These are phyloP conservation scores for Tragelaphus oryx DNA, from an alignment of 2,797 vertebrate species.

Conservation along the genomic window DNA sequence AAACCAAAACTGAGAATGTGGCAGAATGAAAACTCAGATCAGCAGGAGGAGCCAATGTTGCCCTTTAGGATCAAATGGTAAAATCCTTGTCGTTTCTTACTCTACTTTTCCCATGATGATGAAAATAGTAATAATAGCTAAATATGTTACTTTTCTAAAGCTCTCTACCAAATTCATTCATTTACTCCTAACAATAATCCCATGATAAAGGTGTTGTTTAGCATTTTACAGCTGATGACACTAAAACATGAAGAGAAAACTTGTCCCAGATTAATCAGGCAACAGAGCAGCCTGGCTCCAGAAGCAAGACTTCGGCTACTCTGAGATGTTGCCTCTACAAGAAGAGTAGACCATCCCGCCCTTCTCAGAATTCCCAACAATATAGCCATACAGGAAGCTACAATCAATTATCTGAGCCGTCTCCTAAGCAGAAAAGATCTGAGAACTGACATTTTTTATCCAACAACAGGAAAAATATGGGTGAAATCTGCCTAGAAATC, in stretches of 20 bases:
- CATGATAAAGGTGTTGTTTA: background rate
- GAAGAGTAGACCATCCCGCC: background rate
- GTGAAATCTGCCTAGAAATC: conserved; percentile 8
- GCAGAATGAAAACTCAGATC: background rate
- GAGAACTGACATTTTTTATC: background rate
- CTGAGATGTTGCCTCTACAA: background rate
- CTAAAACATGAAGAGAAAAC: background rate
- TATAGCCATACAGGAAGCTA: background rate
- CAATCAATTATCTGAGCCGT: background rate
- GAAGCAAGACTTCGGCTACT: background rate
- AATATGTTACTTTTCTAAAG: background rate
- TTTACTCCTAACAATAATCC: background rate
- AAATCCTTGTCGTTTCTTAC: background rate
- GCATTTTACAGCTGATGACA: background rate
- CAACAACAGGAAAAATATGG: background rate
- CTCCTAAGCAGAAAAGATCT: background rate
- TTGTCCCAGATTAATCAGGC: background rate
- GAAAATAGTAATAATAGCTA: background rate
- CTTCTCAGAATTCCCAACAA: background rate
- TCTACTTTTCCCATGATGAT: background rate
- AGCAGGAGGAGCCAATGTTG: background rate
- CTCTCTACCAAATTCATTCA: background rate
- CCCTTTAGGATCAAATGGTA: background rate
- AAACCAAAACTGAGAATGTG: background rate
- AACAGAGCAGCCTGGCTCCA: background rate